Evolutionary conservation across 2,113 vertebrate genomes (phyloP).

Genomic region (Perccottus glenii): DNA sequence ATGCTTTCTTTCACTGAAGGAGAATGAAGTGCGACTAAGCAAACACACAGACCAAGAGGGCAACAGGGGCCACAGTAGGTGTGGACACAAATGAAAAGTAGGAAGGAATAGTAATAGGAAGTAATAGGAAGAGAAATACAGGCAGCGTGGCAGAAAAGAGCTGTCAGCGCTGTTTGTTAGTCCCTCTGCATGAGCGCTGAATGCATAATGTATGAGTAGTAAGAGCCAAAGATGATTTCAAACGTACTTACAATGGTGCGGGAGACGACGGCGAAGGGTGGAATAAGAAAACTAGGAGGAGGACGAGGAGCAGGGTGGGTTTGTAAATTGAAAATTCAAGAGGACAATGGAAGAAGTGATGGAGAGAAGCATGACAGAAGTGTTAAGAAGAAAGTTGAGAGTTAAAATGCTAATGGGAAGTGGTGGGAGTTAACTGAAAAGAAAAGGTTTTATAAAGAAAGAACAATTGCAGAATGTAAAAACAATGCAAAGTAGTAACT

Average conservation of each 20-base stretch:
- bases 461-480: background rate
- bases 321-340: slow-evolving; percentile 5
- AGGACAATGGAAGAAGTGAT: background rate
- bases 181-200: slow-evolving; percentile 38
- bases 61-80: background rate
- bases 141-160: slow-evolving; percentile 3
- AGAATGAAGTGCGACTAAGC: slow-evolving; percentile 3
- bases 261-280: slow-evolving; percentile 7
- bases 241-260: slow-evolving; percentile 6
- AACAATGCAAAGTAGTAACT: background rate
- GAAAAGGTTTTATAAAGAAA: background rate
- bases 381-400: background rate
- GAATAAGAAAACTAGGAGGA: background rate
- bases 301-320: slow-evolving; percentile 4
- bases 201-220: slow-evolving; percentile 62
- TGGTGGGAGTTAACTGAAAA: background rate
- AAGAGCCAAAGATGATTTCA: slow-evolving; percentile 40
- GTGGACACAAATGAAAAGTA: slow-evolving; percentile 21
- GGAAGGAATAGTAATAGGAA: background rate
- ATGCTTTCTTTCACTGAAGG: slow-evolving; percentile 11
- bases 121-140: background rate
- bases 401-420: background rate
- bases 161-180: slow-evolving; percentile 48
- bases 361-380: background rate
- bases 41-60: background rate